Evolutionary conservation across 2,113 vertebrate species (phyloP).

Genomic region (Perccottus glenii): DNA sequence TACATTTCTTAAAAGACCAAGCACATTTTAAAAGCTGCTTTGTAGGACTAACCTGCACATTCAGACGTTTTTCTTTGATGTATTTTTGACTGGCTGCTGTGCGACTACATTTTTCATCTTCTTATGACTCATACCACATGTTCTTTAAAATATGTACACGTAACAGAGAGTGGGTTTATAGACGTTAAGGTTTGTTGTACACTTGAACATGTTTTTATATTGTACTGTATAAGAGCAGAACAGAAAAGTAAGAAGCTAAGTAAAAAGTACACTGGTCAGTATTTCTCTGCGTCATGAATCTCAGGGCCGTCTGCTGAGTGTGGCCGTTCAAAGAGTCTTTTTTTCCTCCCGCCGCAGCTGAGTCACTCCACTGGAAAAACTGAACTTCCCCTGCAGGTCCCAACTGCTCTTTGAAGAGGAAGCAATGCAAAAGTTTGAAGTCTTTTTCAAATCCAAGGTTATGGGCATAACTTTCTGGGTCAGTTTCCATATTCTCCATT

Average conservation of each 20-base stretch:
- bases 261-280: background rate
- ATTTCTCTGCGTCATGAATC: constrained; percentile 13
- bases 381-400: constrained; percentile 54
- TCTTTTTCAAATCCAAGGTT: too few species aligned
- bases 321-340: constrained; percentile 23
- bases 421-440: background rate
- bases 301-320: constrained; percentile 12
- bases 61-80: background rate
- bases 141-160: too few species aligned
- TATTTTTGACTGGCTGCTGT: constrained; percentile 1
- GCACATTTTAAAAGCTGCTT: background rate
- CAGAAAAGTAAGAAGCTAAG: constrained; percentile 12
- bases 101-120: too few species aligned
- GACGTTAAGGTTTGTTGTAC: too few species aligned
- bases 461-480: background rate
- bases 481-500: background rate
- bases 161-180: too few species aligned
- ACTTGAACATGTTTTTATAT: background rate
- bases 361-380: constrained; percentile 70
- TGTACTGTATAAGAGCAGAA: background rate
- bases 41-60: background rate
- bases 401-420: constrained; percentile 42
- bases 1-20: background rate
- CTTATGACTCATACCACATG: too few species aligned
- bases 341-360: constrained; percentile 37